These are phyloP conservation scores for Phoeniculus purpureus DNA, from an alignment of 2,797 vertebrate species.

Conservation along the genomic window DNA sequence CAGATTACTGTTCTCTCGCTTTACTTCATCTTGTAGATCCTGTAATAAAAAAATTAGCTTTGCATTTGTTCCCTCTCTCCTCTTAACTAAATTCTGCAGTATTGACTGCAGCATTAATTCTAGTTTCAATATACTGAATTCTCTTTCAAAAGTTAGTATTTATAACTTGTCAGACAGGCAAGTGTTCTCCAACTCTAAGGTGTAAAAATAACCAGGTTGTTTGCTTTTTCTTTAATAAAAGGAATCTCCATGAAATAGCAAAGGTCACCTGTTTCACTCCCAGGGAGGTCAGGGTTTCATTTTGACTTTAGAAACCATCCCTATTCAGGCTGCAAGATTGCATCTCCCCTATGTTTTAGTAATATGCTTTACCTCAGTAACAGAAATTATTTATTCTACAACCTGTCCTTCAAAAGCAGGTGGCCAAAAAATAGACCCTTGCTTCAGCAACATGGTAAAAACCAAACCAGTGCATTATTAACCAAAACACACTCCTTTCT, in stretches of 20 bases:
- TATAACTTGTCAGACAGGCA: neutral
- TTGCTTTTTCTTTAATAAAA: neutral
- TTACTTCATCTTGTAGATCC: conserved; percentile 95
- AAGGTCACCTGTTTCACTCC: neutral
- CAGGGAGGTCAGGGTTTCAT: neutral
- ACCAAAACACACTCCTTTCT: neutral
- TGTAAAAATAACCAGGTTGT: neutral
- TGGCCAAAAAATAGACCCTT: neutral
- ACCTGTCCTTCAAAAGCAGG: neutral
- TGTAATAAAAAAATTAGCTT: conserved; percentile 65
- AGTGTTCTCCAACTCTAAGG: neutral
- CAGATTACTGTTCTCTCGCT: conserved; percentile 87
- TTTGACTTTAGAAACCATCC: neutral
- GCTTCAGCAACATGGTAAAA: neutral
- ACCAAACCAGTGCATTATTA: neutral
- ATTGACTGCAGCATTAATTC: neutral
- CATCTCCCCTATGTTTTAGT: neutral
- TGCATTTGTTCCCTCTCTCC: neutral
- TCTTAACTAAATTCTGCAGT: neutral
- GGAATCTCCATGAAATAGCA: neutral
- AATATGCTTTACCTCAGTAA: neutral
- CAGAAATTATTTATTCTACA: neutral
- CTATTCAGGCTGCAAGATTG: neutral
- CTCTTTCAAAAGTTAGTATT: neutral
- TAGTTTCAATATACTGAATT: neutral